These are phyloP conservation scores for Leptopilina clavipes DNA, from an alignment of 1,140 invertebrate genomes.

Conservation along the genomic window DNA sequence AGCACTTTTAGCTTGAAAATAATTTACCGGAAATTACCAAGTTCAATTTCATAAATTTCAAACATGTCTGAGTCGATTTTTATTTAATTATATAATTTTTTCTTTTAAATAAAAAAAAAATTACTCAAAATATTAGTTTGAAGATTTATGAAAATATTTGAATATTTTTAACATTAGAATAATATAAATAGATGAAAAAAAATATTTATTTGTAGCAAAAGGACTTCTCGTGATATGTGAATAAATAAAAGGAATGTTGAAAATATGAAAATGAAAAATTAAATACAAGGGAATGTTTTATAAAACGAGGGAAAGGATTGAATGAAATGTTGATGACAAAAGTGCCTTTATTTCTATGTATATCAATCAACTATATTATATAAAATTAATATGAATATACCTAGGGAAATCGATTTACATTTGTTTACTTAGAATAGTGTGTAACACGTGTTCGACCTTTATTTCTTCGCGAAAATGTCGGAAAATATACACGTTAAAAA, in stretches of 20 bases:
- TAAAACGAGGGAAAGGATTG: neutral
- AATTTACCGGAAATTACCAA: constrained; percentile 12
- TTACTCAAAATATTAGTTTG: too few relatives aligned
- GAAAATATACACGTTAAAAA: neutral
- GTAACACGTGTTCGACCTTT: constrained; percentile 18
- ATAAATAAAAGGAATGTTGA: too few relatives aligned
- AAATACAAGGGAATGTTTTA: neutral
- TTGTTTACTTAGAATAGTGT: constrained; percentile 26
- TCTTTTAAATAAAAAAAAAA: neutral
- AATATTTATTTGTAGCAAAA: too few relatives aligned
- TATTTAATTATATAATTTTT: neutral
- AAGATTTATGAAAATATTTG: too few relatives aligned
- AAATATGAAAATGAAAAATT: neutral
- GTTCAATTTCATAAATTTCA: neutral
- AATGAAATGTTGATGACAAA: neutral
- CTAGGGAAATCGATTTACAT: constrained; percentile 14
- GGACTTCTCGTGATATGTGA: too few relatives aligned
- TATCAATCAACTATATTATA: neutral
- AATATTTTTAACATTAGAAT: too few relatives aligned
- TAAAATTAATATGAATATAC: neutral
- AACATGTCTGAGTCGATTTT: neutral
- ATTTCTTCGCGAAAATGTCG: neutral
- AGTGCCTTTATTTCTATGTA: neutral
- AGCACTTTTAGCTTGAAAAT: neutral
- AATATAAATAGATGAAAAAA: too few relatives aligned